A percentile compares a stretch with the other conserved stretches of the same genome.
Evolutionary conservation across 1,140 invertebrate species (phyloP).

Genomic region (Riptortus pedestris): DNA sequence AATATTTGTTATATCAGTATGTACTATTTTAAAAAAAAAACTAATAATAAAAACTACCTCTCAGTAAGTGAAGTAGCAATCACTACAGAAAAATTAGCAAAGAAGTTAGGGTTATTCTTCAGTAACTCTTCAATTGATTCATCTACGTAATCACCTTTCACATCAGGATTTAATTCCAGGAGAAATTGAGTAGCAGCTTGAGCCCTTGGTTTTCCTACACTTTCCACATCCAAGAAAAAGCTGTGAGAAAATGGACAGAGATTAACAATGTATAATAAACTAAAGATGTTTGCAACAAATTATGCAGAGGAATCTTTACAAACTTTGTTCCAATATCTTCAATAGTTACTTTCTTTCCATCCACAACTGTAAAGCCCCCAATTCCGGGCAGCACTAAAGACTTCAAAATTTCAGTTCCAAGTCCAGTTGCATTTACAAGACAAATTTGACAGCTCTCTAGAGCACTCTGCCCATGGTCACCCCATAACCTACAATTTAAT

Average conservation of each 20-base stretch:
- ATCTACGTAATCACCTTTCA: slow-evolving; percentile 82
- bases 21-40: too few species aligned
- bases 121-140: slow-evolving; percentile 77
- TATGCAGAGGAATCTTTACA: slow-evolving; percentile 15
- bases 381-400: slow-evolving; percentile 88
- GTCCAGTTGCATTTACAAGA: slow-evolving; percentile 84
- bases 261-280: slow-evolving; percentile 3
- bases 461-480: slow-evolving; percentile 86
- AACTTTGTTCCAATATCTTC: slow-evolving; percentile 91
- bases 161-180: slow-evolving; percentile 86
- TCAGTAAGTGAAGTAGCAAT: slow-evolving; percentile 76
- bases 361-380: slow-evolving; percentile 91
- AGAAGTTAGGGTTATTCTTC: slow-evolving; percentile 76
- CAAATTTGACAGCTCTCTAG: slow-evolving; percentile 85
- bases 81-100: slow-evolving; percentile 77
- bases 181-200: slow-evolving; percentile 70
- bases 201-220: slow-evolving; percentile 71
- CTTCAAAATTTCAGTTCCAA: slow-evolving; percentile 91
- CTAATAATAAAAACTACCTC: slow-evolving; percentile 58
- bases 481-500: slow-evolving; percentile 82
- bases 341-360: slow-evolving; percentile 72
- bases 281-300: background rate
- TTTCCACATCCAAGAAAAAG: slow-evolving; percentile 76
- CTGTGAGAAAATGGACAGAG: slow-evolving; percentile 40
- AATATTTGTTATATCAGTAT: too few species aligned